phyloP scores from a whole-genome alignment of 2,797 vertebrate species.

The Phrynocephalus guinanensis region DNA sequence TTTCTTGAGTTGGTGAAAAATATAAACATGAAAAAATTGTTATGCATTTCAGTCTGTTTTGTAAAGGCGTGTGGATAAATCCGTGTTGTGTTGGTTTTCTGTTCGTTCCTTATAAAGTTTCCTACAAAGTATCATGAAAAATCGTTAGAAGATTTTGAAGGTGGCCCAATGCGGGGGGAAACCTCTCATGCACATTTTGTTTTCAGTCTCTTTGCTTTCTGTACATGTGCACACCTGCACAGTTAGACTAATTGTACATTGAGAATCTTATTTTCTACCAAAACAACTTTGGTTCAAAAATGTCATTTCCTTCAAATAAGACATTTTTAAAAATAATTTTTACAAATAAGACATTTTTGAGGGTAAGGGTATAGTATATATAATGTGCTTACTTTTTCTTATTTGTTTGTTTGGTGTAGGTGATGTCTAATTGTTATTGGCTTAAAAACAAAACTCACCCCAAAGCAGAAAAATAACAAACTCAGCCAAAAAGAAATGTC shows the following conservation, averaged over 20 bases:
- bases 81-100: not conserved
- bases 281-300: not conserved
- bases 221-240: too few relatives aligned
- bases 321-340: too few relatives aligned
- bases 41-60: not conserved
- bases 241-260: not conserved
- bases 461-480: not conserved
- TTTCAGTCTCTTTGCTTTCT: not conserved
- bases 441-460: not conserved
- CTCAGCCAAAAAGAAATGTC: not conserved
- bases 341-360: not conserved
- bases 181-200: not conserved
- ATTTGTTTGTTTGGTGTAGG: too few relatives aligned
- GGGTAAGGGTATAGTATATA: not conserved
- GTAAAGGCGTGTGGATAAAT: not conserved
- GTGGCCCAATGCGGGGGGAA: not conserved
- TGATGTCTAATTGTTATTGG: not conserved
- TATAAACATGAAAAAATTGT: not conserved
- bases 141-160: conserved; percentile 41
- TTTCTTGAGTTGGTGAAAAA: not conserved
- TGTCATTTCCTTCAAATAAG: not conserved
- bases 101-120: not conserved
- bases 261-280: not conserved
- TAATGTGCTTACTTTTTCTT: not conserved
- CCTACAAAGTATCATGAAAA: conserved; percentile 38